A percentile compares a stretch with the other conserved stretches of the same genome.
Conservation (phyloP, 2,888 invertebrate species). For the Ommatoiulus sabulosus region DNA sequence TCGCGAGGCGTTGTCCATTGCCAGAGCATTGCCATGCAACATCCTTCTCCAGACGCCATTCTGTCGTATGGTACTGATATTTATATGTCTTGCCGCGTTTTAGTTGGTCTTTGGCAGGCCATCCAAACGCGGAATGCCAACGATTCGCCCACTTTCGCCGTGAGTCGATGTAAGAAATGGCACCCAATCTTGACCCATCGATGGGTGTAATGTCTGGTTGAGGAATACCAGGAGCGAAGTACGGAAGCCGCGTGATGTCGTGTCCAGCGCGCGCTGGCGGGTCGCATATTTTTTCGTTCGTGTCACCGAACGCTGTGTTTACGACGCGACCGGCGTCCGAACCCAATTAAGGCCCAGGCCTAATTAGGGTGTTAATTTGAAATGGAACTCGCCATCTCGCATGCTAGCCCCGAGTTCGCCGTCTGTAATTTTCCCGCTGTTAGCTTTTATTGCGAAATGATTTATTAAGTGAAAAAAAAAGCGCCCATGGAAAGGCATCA, state of each 20-base stretch:
- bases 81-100: no score
- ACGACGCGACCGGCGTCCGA: not conserved
- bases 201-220: no score
- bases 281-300: not conserved
- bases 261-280: not conserved
- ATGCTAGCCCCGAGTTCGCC: not conserved
- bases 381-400: slow-evolving; percentile 47
- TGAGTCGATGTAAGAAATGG: no score
- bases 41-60: no score
- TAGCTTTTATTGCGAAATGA: slow-evolving; percentile 44
- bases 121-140: no score
- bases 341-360: slow-evolving; percentile 14
- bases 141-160: no score
- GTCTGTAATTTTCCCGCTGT: slow-evolving; percentile 23
- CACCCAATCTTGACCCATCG: no score
- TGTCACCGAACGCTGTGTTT: not conserved
- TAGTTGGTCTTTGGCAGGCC: no score
- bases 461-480: slow-evolving; percentile 34
- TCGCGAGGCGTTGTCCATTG: no score
- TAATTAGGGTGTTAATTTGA: slow-evolving; percentile 42
- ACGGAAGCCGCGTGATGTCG: not conserved
- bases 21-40: no score
- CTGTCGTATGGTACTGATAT: no score
- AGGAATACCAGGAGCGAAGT: not conserved
- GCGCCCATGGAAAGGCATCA: slow-evolving; percentile 4